Evolutionary conservation across 2,888 invertebrate species (phyloP), one percentile per base, ranked within the genome.

Genomic region (Pharmacophagus antenor): DNA sequence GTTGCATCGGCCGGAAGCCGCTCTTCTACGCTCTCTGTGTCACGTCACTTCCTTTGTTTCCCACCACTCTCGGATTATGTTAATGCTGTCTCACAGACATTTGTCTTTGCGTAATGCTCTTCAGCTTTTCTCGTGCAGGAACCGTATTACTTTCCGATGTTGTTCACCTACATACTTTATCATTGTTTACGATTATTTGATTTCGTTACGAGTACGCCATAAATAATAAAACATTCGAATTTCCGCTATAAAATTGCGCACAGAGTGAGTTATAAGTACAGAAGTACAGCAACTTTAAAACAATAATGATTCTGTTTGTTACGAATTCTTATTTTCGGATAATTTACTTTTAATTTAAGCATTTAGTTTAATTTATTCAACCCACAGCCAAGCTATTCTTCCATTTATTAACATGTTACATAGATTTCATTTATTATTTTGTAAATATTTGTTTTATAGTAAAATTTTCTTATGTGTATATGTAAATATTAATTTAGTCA

Each of bases 71-170:
- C 70, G 83, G 85, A 88, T 87, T 88, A 88, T 88, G 87, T 79
- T 86, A 88, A 88, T 88, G 79, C 72, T 75, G 80, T 79, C 79
- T 80, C 82, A 69, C 74, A 81, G 80, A 85, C 85, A 88, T 88
- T 88, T 86, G 84, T 87, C 86, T 86, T 81, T 81, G 70, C 75
- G 79, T 84, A 85, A 85, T 84, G 74, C 81, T 77, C 69, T 67
- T 76, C 73, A 76, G 79, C 77, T 76, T 77, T 77, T 70, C 74
- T 75, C 68, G 70, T 68, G 67, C 66, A 65, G 65, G 67, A 72
- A 74, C 77, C 72, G 80, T 81, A 82, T 84, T 82, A 82, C 82
- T 81, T 82, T 80, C 72, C 79, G 70, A 82, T 81, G 77, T 76
- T 76, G 70, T 79, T 79, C 76, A 79, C 77, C 77, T 77, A 76